Percentiles rank a stretch among this genome's conserved stretches.
Conservation (phyloP, 2,888 invertebrate species). For the Ryuthela nishihirai region DNA sequence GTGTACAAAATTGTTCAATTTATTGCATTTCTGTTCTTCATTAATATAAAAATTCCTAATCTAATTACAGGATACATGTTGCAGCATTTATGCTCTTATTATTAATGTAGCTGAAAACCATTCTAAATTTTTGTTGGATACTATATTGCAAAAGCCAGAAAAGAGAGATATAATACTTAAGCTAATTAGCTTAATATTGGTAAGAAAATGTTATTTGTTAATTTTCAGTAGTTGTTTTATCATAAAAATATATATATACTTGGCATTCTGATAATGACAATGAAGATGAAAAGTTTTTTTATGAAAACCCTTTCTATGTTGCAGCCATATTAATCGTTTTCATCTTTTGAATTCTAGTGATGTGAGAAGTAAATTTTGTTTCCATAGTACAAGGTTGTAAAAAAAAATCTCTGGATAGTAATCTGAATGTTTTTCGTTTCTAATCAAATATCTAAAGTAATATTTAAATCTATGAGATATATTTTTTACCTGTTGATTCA, state of each 20-base stretch:
- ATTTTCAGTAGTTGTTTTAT: not conserved
- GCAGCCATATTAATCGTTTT: too few relatives aligned
- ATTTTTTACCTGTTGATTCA: too few relatives aligned
- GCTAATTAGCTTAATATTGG: conserved; percentile 67
- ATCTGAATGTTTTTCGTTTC: too few relatives aligned
- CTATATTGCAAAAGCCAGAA: conserved; percentile 55
- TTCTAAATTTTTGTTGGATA: conserved; percentile 58
- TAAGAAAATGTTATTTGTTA: conserved; percentile 40
- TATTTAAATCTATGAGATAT: too few relatives aligned
- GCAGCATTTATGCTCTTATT: conserved; percentile 50
- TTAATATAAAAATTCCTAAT: conserved; percentile 7
- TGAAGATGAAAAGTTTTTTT: too few relatives aligned
- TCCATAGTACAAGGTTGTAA: too few relatives aligned
- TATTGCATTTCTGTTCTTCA: not conserved
- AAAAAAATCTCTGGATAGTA: too few relatives aligned
- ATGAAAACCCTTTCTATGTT: too few relatives aligned
- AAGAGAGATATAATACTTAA: conserved; percentile 58
- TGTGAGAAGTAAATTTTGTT: too few relatives aligned
- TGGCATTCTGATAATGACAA: too few relatives aligned
- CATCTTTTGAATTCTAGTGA: too few relatives aligned
- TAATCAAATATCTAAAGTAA: too few relatives aligned
- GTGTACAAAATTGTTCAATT: not conserved
- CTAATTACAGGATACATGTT: conserved; percentile 58
- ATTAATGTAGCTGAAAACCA: conserved; percentile 67
- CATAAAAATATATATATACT: not conserved